These are phyloP conservation scores for Hypena proboscidalis DNA, from an alignment of 2,888 invertebrate genomes.

Conservation along the genomic window DNA sequence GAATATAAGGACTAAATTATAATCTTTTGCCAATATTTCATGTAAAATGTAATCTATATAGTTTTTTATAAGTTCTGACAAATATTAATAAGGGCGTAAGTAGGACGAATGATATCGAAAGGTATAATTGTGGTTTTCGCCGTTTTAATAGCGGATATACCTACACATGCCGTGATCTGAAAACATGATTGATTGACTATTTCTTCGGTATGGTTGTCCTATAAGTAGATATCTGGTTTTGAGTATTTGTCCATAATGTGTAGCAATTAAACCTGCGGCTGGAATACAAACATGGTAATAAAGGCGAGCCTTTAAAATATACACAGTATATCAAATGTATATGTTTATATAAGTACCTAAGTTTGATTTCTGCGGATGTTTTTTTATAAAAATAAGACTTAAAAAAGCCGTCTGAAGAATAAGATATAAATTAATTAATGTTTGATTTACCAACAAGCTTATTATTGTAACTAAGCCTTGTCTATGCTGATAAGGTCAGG, in stretches of 20 bases:
- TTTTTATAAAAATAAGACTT: too few relatives aligned
- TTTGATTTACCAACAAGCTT: too few relatives aligned
- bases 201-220: slow-evolving; percentile 3
- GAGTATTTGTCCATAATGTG: slow-evolving; percentile 12
- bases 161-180: slow-evolving; percentile 10
- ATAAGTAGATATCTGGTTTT: not conserved
- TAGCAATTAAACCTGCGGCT: slow-evolving; percentile 20
- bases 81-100: slow-evolving; percentile 30
- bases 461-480: too few relatives aligned
- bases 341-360: not conserved
- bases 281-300: slow-evolving; percentile 17
- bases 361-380: too few relatives aligned
- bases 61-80: slow-evolving; percentile 22
- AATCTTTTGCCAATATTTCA: too few relatives aligned
- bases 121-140: slow-evolving; percentile 12
- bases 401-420: too few relatives aligned
- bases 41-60: slow-evolving; percentile 26
- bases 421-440: too few relatives aligned
- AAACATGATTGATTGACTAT: slow-evolving; percentile 23
- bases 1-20: too few relatives aligned
- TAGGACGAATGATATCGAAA: slow-evolving; percentile 30
- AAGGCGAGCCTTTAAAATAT: slow-evolving; percentile 14
- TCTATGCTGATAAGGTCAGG: too few relatives aligned
- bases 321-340: not conserved
- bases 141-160: slow-evolving; percentile 19